A percentile compares a stretch with the other conserved stretches of the same genome.
These are phyloP conservation scores for Capromys pilorides DNA, from an alignment of 2,797 vertebrate species.

Conservation along the genomic window DNA sequence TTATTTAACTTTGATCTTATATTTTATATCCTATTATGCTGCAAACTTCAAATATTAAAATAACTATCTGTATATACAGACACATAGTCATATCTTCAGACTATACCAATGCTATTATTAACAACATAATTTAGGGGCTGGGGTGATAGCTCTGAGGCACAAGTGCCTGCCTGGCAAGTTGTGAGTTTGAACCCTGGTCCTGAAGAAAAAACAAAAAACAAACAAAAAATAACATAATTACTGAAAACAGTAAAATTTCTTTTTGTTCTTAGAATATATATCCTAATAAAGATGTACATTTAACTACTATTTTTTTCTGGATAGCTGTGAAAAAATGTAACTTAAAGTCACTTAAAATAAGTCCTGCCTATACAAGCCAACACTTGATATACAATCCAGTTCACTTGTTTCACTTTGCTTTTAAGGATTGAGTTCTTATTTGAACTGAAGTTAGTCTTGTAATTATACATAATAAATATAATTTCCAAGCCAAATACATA, in stretches of 20 bases:
- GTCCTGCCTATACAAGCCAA: not conserved
- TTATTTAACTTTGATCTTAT: not conserved
- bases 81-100: conserved; percentile 41
- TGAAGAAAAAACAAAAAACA: too few species aligned
- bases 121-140: too few species aligned
- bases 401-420: conserved; percentile 33
- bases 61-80: conserved; percentile 41
- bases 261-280: conserved; percentile 39
- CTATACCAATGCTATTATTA: conserved; percentile 40
- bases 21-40: not conserved
- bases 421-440: conserved; percentile 13
- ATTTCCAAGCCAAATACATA: not conserved
- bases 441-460: conserved; percentile 1
- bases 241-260: conserved; percentile 36
- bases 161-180: too few species aligned
- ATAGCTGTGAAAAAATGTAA: conserved; percentile 48
- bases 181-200: too few species aligned
- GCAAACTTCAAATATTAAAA: conserved; percentile 46
- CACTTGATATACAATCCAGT: conserved; percentile 1
- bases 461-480: not conserved
- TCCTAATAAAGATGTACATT: conserved; percentile 42
- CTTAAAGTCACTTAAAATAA: conserved; percentile 68
- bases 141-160: too few species aligned
- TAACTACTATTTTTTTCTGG: conserved; percentile 44
- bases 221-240: too few species aligned